Evolutionary conservation across 1,140 invertebrate species (phyloP).

Genomic region (Copidosoma floridanum): DNA sequence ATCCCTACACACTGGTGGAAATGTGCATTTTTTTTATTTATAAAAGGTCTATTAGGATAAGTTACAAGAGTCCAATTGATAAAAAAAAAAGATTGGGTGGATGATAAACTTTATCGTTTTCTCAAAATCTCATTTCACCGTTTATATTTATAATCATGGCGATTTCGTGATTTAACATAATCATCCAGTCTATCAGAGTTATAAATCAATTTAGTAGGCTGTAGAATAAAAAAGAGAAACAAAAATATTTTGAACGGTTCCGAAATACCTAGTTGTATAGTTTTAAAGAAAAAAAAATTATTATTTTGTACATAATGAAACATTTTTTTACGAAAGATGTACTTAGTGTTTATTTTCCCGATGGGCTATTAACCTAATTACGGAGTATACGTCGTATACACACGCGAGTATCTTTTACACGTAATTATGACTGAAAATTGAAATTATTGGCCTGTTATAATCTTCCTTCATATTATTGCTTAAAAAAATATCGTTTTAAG

Average conservation of each 20-base stretch:
- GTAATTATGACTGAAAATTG: constrained; percentile 10
- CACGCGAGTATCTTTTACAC: constrained; percentile 11
- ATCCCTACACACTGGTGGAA: neutral
- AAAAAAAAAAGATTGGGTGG: too few relatives aligned
- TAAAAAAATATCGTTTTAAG: neutral
- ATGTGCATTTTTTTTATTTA: neutral
- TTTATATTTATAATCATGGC: neutral
- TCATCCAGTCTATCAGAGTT: neutral
- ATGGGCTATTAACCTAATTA: too few relatives aligned
- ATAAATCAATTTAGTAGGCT: neutral
- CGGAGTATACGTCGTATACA: too few relatives aligned
- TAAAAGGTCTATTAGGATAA: too few relatives aligned
- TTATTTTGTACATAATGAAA: neutral
- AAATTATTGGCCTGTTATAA: constrained; percentile 5
- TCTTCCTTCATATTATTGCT: neutral
- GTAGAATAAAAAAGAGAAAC: neutral
- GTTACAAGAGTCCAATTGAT: too few relatives aligned
- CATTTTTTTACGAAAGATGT: neutral
- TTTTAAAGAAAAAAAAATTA: too few relatives aligned
- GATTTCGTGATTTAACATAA: neutral
- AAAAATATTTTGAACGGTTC: too few relatives aligned
- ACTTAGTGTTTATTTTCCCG: neutral
- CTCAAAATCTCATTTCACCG: neutral
- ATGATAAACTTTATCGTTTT: too few relatives aligned
- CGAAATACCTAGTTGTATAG: too few relatives aligned